Percentiles rank a stretch among this genome's conserved stretches.
phyloP scores from a whole-genome alignment of 2,888 invertebrate genomes.

The Nymphalis polychloros region DNA sequence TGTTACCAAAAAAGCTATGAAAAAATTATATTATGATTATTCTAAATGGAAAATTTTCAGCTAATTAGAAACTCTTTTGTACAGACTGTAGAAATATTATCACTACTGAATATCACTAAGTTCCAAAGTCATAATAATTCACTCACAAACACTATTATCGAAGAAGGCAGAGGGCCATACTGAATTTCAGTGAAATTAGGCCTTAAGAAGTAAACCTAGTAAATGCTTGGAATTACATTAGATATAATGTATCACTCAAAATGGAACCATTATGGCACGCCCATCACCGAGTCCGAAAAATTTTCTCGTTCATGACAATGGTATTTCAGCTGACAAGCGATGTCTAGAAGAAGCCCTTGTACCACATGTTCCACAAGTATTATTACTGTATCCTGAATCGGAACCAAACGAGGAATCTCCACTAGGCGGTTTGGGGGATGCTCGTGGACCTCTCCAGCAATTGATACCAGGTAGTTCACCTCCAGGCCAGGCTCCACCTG shows the following conservation, averaged over 20 bases:
- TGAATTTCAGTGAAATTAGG: conserved; percentile 60
- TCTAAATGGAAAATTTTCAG: conserved; percentile 34
- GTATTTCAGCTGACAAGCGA: conserved; percentile 75
- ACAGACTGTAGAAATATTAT: conserved; percentile 69
- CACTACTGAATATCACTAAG: conserved; percentile 53
- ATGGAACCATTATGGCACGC: conserved; percentile 54
- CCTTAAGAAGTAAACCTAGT: conserved; percentile 62
- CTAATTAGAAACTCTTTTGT: conserved; percentile 50
- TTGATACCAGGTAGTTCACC: conserved; percentile 82
- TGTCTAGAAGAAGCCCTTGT: conserved; percentile 81
- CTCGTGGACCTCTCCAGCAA: conserved; percentile 80
- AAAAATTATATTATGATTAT: conserved; percentile 27
- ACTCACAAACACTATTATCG: conserved; percentile 45
- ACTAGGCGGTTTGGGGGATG: conserved; percentile 83
- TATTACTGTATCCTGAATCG: conserved; percentile 93
- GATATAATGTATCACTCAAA: conserved; percentile 37
- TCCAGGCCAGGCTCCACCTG: conserved; percentile 87
- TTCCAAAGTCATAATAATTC: conserved; percentile 36
- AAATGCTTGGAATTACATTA: conserved; percentile 50
- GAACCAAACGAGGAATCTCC: conserved; percentile 91
- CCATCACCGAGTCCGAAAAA: conserved; percentile 45
- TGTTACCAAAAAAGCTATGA: conserved; percentile 35
- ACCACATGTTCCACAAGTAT: conserved; percentile 86
- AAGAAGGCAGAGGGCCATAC: conserved; percentile 70
- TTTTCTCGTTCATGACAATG: conserved; percentile 72